A percentile compares a stretch with the other conserved stretches of the same genome.
phyloP scores from a whole-genome alignment of 2,888 invertebrate genomes.

The Elmis aenea region DNA sequence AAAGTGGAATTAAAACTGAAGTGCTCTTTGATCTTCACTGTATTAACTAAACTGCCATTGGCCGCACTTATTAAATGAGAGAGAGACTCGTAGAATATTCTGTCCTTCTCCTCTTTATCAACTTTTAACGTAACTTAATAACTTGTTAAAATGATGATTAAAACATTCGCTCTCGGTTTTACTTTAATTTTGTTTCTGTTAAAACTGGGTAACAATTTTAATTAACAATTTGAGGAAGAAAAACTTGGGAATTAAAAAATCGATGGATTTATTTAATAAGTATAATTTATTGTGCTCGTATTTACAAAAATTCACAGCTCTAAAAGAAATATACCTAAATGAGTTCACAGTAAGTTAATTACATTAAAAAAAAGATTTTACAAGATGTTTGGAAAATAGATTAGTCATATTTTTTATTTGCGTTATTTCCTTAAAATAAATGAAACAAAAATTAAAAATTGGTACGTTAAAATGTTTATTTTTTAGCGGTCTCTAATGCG shows the following conservation, averaged over 20 bases:
- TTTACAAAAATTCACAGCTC: constrained; percentile 47
- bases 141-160: constrained; percentile 40
- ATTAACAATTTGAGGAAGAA: constrained; percentile 30
- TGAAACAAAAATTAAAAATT: no score
- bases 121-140: constrained; percentile 35
- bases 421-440: no score
- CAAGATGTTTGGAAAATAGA: no score
- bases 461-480: no score
- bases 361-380: no score
- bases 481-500: no score
- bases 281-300: constrained; percentile 43
- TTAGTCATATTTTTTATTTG: no score
- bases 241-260: no score
- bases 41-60: constrained; percentile 48
- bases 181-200: constrained; percentile 38
- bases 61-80: constrained; percentile 47
- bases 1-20: constrained; percentile 55
- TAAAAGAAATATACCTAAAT: constrained; percentile 37
- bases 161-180: constrained; percentile 39
- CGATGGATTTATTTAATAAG: no score
- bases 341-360: constrained; percentile 19
- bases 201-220: constrained; percentile 37
- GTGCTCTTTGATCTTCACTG: constrained; percentile 51
- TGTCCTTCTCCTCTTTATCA: constrained; percentile 24
- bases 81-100: constrained; percentile 31